These are phyloP conservation scores for Passer domesticus DNA, from an alignment of 2,113 vertebrate genomes.

Conservation along the genomic window DNA sequence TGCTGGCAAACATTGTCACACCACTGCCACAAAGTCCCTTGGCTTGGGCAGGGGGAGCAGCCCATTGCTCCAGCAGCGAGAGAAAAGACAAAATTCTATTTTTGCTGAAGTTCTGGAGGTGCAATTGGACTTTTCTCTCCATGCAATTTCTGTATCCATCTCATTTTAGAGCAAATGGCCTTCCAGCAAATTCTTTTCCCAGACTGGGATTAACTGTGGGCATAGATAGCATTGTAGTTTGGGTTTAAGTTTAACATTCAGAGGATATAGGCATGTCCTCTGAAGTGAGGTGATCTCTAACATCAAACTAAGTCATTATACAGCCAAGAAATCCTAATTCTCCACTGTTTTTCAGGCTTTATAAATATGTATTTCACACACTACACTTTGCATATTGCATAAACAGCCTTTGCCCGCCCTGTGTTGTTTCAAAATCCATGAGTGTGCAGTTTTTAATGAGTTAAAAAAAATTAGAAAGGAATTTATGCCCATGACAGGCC, in stretches of 20 bases:
- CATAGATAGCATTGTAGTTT: accelerated
- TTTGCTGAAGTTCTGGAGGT: not conserved
- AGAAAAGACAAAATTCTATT: not conserved
- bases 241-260: not conserved
- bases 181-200: not conserved
- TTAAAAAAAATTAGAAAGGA: not conserved
- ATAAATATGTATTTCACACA: not conserved
- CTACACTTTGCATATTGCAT: not conserved
- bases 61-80: accelerated
- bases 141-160: not conserved
- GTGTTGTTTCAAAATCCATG: not conserved
- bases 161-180: not conserved
- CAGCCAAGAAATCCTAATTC: not conserved
- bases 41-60: not conserved
- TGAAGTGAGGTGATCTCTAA: not conserved
- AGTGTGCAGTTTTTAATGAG: not conserved
- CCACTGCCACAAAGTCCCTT: not conserved
- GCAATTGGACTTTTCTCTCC: not conserved
- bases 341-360: not conserved
- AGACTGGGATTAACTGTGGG: not conserved
- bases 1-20: not conserved
- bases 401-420: not conserved
- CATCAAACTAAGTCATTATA: not conserved
- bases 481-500: not conserved
- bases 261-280: not conserved